Conservation (phyloP, 2,888 invertebrate species). For the Anarsia innoxiella region DNA sequence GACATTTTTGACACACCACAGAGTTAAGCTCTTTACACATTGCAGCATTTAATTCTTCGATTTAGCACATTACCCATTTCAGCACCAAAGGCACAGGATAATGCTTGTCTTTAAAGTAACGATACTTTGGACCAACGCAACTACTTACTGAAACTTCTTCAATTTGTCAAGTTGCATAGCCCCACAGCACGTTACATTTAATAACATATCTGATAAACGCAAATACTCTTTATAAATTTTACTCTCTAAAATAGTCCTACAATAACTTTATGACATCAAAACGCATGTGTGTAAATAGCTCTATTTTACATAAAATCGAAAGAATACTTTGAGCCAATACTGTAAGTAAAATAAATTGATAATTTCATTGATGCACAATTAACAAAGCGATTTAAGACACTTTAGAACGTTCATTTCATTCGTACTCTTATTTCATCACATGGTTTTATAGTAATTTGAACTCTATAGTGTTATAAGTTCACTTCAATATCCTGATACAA, state of each 20-base stretch:
- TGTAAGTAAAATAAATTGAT: conserved; percentile 29
- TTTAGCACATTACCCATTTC: no score
- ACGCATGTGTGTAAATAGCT: conserved; percentile 22
- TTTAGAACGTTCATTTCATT: conserved; percentile 1
- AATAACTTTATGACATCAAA: no score
- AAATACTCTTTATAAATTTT: no score
- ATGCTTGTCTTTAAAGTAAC: no score
- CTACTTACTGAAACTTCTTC: no score
- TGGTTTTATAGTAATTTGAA: conserved; percentile 7
- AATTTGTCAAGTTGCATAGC: no score
- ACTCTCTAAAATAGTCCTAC: no score
- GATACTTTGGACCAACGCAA: no score
- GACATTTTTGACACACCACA: conserved; percentile 1
- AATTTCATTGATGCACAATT: not conserved
- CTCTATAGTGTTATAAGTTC: not conserved
- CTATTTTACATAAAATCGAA: conserved; percentile 18
- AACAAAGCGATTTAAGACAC: conserved; percentile 5
- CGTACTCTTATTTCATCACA: not conserved
- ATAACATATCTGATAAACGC: no score
- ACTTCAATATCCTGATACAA: conserved; percentile 5
- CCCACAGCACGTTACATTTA: no score
- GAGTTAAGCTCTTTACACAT: conserved; percentile 5
- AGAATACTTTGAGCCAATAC: conserved; percentile 69
- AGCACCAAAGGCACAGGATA: no score
- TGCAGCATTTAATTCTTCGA: no score